These are phyloP conservation scores for Ormia ochracea DNA, from an alignment of 2,888 invertebrate genomes.

Conservation along the genomic window DNA sequence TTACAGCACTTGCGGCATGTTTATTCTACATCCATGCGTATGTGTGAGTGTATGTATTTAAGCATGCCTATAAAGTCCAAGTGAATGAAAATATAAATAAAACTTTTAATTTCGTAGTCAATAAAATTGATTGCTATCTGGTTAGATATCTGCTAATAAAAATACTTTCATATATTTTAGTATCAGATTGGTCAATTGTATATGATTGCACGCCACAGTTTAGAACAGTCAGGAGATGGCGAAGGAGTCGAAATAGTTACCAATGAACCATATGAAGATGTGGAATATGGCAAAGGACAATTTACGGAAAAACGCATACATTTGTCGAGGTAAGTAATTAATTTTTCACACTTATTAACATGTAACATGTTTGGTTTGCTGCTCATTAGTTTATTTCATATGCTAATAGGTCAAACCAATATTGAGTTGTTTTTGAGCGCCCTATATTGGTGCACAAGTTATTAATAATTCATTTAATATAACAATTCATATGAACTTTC, in stretches of 20 bases:
- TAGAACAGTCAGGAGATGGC: constrained; percentile 91
- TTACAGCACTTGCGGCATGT: neutral
- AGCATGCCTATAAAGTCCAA: neutral
- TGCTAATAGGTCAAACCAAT: too few relatives aligned
- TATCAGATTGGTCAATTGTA: constrained; percentile 94
- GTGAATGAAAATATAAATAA: neutral
- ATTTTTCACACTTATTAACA: too few relatives aligned
- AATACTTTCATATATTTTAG: constrained; percentile 78
- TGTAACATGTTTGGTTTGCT: too few relatives aligned
- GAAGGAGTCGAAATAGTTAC: constrained; percentile 95
- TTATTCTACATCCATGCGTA: neutral
- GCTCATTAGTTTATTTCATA: too few relatives aligned
- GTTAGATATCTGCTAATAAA: neutral
- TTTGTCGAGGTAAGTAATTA: constrained; percentile 85
- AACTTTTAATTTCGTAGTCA: neutral
- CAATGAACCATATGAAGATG: constrained; percentile 87
- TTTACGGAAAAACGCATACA: constrained; percentile 94
- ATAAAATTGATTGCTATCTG: too few relatives aligned
- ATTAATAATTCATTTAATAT: too few relatives aligned
- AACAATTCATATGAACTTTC: too few relatives aligned
- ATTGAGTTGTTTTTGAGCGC: neutral
- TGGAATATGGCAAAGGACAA: constrained; percentile 88
- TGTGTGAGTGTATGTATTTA: neutral
- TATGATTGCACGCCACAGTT: constrained; percentile 95
- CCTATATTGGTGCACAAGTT: too few relatives aligned